Evolutionary conservation across 1,140 invertebrate genomes (phyloP), one percentile per base, ranked within the genome.

Genomic region (Drosophila subobscura): DNA sequence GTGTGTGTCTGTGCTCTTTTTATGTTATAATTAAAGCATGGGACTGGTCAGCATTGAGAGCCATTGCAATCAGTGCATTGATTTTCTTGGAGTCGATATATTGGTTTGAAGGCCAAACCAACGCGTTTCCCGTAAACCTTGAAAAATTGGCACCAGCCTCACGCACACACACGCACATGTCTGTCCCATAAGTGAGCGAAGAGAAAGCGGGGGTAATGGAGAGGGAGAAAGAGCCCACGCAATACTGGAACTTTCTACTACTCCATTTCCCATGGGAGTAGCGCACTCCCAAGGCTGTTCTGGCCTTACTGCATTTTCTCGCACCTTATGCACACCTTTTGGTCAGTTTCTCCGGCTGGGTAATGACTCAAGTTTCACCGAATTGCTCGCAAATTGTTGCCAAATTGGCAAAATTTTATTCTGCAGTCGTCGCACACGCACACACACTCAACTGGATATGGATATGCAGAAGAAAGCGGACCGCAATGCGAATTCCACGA

Each of bases 381-480:
- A 77, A 71, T 59, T 49, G 71, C 23, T 70, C 8, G 27, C 46
- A 29, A 44, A 63, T 67, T 67, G 45, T 49, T 88, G 84, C 83
- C 83, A 83, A 88, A 66, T 88, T 88, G 84, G 83, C 83, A 88
- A 88, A 86, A 79, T 75, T 77, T 41, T 52, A 29, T 72, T 68
- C 63, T 68, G 63, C 70, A 72, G 33, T 44, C 45, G 55, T 61
- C 55, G 64, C 72, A 50, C 64, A 49, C 73, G 60, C 75, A 52
- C 72, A 67, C 55, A 51, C 51, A 44, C n/a, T 33, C 22, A 53
- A 49, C 65, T 65, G 55, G 66, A 67, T 68, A 66, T 70, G 70
- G 56, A 88, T 78, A 86, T 63, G 70, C 61, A 65, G 56, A 56
- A 56, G 71, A 73, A 68, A 68, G 33, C 33, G 33, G 10, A 37